Base-by-base conservation (phyloP, 2,888 invertebrate genomes). In the Chrysopilus asiliformis region DNA sequence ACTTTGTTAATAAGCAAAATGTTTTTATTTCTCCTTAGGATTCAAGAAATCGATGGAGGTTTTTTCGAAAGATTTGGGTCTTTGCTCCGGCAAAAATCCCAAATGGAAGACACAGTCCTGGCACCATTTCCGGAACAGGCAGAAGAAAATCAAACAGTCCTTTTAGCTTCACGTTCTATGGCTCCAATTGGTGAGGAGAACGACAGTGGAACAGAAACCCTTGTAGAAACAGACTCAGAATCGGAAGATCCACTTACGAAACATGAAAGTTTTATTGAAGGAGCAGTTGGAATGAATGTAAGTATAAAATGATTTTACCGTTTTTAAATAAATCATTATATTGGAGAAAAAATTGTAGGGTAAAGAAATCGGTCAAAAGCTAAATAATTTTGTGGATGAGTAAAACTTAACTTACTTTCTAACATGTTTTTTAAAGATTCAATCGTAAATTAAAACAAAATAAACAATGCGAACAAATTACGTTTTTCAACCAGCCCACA, bases 21-120 rank as follows among this genome's bases (percentile, higher is more conserved):
- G n/a, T n/a, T n/a, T n/a, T n/a, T n/a, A n/a, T n/a, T n/a, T n/a
- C n/a, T n/a, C n/a, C n/a, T n/a, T n/a, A n/a, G 82, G 66, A 72
- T 85, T 45, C 83, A 83, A 66, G 79, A 83, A 64, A 70, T 79
- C 13, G 85, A 85, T 58, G 82, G 79, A 47, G 79, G 83, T 33
- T 85, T 85, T 60, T 85, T 86, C 56, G 85, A 85, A 57, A 80
- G 79, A 52, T 81, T 85, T 49, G 84, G 84, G 1, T 77, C 79
- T 0, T 66, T 83, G 33, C 61, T 85, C 37, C 71, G 72, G 35
- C 77, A 78, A 53, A 68, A 66, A 43, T 74, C 72, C 1, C 71
- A 71, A 16, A 71, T 77, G 45, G 56, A 58, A 19, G 53, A 55
- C 25, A 70, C 70, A 8, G 69, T 71, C 0, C 51, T 72, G 36